Evolutionary conservation across 2,888 invertebrate species (phyloP), one percentile per base, ranked within the genome.

Genomic region (Cheilosia impressa): DNA sequence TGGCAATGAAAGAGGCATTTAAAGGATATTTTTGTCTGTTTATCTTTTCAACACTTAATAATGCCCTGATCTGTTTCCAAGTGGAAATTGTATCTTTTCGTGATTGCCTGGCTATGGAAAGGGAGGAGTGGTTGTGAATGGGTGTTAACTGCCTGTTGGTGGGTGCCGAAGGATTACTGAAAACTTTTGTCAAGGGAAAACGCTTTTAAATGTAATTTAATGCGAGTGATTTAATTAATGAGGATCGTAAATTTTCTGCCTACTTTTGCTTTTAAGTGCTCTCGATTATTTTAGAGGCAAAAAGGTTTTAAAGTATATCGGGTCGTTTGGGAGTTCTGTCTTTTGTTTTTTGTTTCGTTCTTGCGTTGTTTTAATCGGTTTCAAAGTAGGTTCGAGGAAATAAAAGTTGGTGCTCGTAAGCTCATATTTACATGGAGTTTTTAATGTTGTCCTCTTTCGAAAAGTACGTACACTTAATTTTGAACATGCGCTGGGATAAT

Each of bases 211-310:
- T 58, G 65, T 77, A 63, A 76, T 81, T 81, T 85, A 72, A 76
- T 58, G 76, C 66, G 68, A 77, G 81, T 81, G 68, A 63, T 77
- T 76, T 85, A 77, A 85, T 85, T 81, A 81, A 85, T 72, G 72
- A 63, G 68, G 10, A 45, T 53, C 76, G 81, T 85, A 81, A 85
- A 85, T 85, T 72, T 60, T 50, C n/a, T 19, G 57, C 62, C 13
- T 38, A 38, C 47, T 76, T 57, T 85, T 80, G 55, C 38, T 5
- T 47, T 60, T 84, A 79, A 34, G 71, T 52, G 62, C 27, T 17
- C 19, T 55, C 65, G 55, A 72, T 73, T 68, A 66, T 38, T 52
- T 50, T n/a, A 43, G 10, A 45, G 43, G 43, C 31, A 63, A 66
- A 72, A 66, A 22, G 66, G 72, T 60, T 71, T 78, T 50, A 31